These are phyloP conservation scores for Sinosuthora webbiana DNA, from an alignment of 2,113 vertebrate genomes.

Conservation along the genomic window DNA sequence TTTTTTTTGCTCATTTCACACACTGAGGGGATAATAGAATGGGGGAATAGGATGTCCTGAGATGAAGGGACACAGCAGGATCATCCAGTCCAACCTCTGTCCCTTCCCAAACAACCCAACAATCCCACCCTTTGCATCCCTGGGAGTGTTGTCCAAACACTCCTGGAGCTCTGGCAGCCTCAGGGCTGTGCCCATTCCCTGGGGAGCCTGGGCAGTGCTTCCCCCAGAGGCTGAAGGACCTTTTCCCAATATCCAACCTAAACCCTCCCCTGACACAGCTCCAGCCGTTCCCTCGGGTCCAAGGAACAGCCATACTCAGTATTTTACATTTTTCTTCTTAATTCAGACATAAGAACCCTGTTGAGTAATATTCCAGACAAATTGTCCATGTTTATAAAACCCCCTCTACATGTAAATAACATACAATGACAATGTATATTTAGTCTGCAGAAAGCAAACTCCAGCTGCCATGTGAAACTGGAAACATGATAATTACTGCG, in stretches of 20 bases:
- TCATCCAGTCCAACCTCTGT: fast-evolving
- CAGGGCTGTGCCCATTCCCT: not conserved
- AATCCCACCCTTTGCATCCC: not conserved
- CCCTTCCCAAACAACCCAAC: not conserved
- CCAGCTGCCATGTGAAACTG: not conserved
- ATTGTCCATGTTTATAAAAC: not conserved
- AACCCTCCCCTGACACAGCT: too few relatives aligned
- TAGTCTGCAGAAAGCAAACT: not conserved
- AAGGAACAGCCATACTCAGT: not conserved
- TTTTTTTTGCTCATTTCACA: not conserved
- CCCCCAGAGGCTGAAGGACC: not conserved
- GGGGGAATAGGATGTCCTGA: not conserved
- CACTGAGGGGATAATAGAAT: not conserved
- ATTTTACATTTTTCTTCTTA: not conserved
- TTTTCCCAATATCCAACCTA: not conserved
- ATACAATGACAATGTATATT: not conserved
- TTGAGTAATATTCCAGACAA: not conserved
- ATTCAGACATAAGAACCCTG: not conserved
- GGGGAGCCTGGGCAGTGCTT: not conserved
- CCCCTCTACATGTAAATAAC: not conserved
- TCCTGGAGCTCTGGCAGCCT: not conserved
- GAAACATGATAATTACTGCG: not conserved
- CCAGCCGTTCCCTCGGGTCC: fast-evolving
- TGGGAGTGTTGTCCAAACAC: fast-evolving
- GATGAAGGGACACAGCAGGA: fast-evolving